Base-by-base conservation (phyloP, 2,888 invertebrate species). In the Notodonta ziczac region DNA sequence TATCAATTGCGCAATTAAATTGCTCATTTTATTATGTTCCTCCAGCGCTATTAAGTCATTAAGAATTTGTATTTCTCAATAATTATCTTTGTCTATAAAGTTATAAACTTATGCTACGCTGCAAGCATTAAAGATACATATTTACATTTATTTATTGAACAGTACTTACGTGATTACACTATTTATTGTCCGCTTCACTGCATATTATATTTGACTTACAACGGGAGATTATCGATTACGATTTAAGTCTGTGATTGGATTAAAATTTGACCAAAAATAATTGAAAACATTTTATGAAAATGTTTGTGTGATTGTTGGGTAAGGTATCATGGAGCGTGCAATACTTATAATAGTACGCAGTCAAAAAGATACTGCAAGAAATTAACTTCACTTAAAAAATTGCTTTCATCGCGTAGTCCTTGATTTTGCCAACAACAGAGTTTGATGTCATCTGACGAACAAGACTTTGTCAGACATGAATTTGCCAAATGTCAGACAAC, bases 101-200 rank as follows among this genome's bases (percentile, higher is more conserved):
- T 50, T 50, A 50, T 50, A 50, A 50, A 14, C 50, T 50, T 61
- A 10, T 57, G n/a, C 46, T 70, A 39, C 44, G 57, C 58, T 72
- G 14, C 64, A 62, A 68, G 61, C 60, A 63, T 50, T 14, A 35
- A 58, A 60, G 61, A 62, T 61, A 71, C 2, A 24, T 24, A 24
- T 24, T 24, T 24, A 24, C 24, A 24, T 69, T 69, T 82, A 77
- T 81, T 80, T 84, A 84, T 81, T 81, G 82, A 81, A 74, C 77
- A 74, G 87, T 87, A 87, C 87, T 87, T 87, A 87, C 70, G 66
- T 73, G 68, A 72, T 74, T 54, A 69, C 67, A 65, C 65, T 66
- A 61, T 10, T 35, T 51, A 62, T 67, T 58, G 56, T 64, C 63
- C 67, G 61, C 53, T 75, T 67, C 51, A 59, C 59, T 51, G 58